phyloP scores from a whole-genome alignment of 2,888 invertebrate species.

The Lycophotia porphyrea region DNA sequence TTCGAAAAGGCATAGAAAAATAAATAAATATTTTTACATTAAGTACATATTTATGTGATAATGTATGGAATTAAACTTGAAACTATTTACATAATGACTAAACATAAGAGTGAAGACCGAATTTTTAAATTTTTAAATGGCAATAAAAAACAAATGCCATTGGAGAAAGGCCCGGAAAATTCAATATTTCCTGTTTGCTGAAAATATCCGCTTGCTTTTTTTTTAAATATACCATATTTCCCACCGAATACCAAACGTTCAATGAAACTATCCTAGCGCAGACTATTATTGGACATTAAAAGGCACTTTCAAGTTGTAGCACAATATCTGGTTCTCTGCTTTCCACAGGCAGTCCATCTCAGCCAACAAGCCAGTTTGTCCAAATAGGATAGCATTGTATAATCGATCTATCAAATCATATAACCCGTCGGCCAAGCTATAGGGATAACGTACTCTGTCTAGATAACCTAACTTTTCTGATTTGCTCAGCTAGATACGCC shows the following conservation, averaged over 20 bases:
- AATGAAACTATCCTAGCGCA: background rate
- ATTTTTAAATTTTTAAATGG: background rate
- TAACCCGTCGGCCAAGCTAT: no score
- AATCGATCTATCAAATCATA: no score
- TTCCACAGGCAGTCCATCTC: no score
- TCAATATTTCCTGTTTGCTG: background rate
- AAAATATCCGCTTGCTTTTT: background rate
- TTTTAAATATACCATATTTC: background rate
- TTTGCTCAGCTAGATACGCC: no score
- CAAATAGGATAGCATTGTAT: no score
- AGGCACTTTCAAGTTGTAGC: background rate
- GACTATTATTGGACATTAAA: no score
- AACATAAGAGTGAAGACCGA: background rate
- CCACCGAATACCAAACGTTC: background rate
- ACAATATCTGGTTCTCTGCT: no score
- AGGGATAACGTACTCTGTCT: no score
- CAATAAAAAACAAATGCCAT: background rate
- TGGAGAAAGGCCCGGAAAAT: background rate
- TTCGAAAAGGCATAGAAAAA: background rate
- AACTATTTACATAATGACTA: no score
- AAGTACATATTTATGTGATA: no score
- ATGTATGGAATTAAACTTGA: background rate
- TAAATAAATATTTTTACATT: background rate
- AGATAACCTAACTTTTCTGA: no score
- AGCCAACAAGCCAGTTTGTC: no score